Evolutionary conservation across 2,113 vertebrate species (phyloP).

Genomic region (Malurus alboscapulatus): DNA sequence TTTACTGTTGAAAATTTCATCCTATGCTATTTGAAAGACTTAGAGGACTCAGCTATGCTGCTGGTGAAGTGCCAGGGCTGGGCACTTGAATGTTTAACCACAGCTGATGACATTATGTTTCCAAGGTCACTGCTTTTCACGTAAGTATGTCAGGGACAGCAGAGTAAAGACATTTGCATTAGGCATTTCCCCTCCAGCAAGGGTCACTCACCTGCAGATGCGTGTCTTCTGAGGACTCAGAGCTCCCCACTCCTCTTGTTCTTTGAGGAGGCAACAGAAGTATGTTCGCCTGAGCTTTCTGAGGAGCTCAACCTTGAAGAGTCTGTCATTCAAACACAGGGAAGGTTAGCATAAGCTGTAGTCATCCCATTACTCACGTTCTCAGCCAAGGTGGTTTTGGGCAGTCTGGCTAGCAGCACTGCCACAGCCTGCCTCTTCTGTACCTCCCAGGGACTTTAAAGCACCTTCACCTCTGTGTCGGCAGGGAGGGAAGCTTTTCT

Average conservation of each 20-base stretch:
- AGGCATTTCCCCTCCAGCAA: rapidly evolving
- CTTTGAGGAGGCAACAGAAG: not conserved
- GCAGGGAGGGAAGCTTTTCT: not conserved
- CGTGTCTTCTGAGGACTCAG: not conserved
- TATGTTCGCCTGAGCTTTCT: rapidly evolving
- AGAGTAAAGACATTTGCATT: rapidly evolving
- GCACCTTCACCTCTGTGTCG: not conserved
- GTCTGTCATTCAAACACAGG: not conserved
- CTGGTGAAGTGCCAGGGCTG: not conserved
- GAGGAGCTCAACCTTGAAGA: not conserved
- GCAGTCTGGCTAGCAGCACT: not conserved
- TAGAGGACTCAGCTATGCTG: not conserved
- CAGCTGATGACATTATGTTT: not conserved
- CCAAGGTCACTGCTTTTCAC: not conserved
- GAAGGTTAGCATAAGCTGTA: not conserved
- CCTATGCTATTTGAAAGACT: not conserved
- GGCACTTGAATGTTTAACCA: not conserved
- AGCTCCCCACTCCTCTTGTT: not conserved
- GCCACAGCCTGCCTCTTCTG: not conserved
- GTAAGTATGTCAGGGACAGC: no score
- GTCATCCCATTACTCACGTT: not conserved
- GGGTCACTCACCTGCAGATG: not conserved
- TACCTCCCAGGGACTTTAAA: not conserved
- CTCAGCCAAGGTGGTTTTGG: not conserved
- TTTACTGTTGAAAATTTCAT: not conserved